These are phyloP conservation scores for Dissostichus mawsoni DNA, from an alignment of 2,113 vertebrate genomes.

Conservation along the genomic window DNA sequence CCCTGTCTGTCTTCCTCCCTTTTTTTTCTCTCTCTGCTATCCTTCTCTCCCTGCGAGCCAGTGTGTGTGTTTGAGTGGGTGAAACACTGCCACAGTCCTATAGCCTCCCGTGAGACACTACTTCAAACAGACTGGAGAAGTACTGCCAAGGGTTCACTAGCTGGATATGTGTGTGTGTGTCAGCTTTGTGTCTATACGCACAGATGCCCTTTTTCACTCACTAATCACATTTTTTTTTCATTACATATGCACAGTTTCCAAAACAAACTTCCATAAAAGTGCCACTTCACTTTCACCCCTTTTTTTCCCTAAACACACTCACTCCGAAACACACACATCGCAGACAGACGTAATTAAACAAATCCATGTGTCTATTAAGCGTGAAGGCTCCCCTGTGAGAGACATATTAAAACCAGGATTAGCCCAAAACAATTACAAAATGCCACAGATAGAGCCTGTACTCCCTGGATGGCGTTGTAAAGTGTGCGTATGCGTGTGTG, in stretches of 20 bases:
- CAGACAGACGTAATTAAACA: constrained; percentile 72
- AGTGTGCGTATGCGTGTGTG: constrained; percentile 8
- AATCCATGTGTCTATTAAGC: constrained; percentile 70
- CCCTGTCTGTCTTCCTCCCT: constrained; percentile 41
- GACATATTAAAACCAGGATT: constrained; percentile 79
- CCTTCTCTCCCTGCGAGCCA: constrained; percentile 56
- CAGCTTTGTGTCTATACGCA: constrained; percentile 22
- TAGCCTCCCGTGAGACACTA: constrained; percentile 76
- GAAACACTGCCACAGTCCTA: constrained; percentile 73
- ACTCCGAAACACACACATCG: constrained; percentile 22
- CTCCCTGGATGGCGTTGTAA: constrained; percentile 5
- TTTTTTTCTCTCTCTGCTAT: constrained; percentile 55
- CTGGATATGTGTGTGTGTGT: constrained; percentile 43
- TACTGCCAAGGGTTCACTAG: constrained; percentile 76
- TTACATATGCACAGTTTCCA: constrained; percentile 23
- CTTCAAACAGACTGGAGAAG: constrained; percentile 83
- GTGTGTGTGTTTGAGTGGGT: constrained; percentile 74
- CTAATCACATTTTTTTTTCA: constrained; percentile 25
- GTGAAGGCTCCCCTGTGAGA: constrained; percentile 69
- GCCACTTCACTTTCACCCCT: constrained; percentile 11
- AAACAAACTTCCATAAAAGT: constrained; percentile 59
- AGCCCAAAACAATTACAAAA: constrained; percentile 77
- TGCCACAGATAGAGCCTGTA: constrained; percentile 56
- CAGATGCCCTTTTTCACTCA: constrained; percentile 26
- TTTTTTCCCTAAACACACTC: constrained; percentile 39